Base-by-base conservation (phyloP, 2,888 invertebrate genomes). In the Papilio gigon region DNA sequence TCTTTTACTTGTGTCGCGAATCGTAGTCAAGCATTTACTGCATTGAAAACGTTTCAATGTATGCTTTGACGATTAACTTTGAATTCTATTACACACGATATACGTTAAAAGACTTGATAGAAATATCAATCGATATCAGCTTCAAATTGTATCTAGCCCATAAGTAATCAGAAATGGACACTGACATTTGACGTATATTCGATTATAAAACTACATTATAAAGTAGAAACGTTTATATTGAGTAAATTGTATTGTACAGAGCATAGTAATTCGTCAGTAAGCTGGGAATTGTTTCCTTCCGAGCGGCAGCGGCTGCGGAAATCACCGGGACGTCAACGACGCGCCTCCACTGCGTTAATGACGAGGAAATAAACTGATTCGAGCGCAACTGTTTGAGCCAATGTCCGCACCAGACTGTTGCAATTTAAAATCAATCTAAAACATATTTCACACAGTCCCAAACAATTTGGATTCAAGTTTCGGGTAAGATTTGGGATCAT, bases 271-370 rank as follows among this genome's bases (percentile, higher is more conserved):
- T 80, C 82, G 81, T 84, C 85, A 79, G 83, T 82, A 83, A 71
- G 83, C 79, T 76, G 84, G 84, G 85, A 89, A 90, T 91, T 88
- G 80, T 87, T 90, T 90, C 91, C 90, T 90, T 90, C 91, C 90
- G 87, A 75, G 66, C 70, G 77, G 76, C 74, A 76, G 78, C 81
- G 80, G 78, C 76, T 79, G 80, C 86, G 90, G 90, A 90, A 90
- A 90, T 90, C 84, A 86, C 85, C 83, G 74, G 84, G 82, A 83
- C n/a, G n/a, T n/a, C n/a, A n/a, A n/a, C 84, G 84, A 83, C 83
- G 79, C 82, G 82, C 83, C 83, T 76, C 80, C 87, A 83, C 85
- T 85, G 84, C 83, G 76, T 80, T 84, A 75, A 85, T 84, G 81
- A 81, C 80, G 76, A 79, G 87, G 86, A 89, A 90, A 88, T 88